Evolutionary conservation across 2,113 vertebrate genomes (phyloP), one percentile per base, ranked within the genome.

Genomic region (Melanerpes formicivorus): DNA sequence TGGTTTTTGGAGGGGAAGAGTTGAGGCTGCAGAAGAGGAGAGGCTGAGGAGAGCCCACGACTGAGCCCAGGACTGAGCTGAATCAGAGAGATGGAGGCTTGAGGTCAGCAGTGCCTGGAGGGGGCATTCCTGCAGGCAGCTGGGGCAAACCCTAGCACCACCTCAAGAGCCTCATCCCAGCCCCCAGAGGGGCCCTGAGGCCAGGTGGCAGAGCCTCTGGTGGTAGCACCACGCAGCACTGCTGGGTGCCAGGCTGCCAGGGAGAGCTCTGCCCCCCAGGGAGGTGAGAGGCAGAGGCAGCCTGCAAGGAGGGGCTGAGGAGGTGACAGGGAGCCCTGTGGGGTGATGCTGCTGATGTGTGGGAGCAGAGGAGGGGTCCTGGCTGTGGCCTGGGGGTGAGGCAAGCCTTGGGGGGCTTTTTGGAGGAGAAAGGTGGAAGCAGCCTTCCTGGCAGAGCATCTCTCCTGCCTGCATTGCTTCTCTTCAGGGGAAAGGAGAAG

Each of bases 401-500:
- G 23, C 37, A 85, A 67, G 32, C 21, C 30, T 14, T 44, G 42
- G 13, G 42, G 75, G 18, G 18, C 30, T 79, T 90, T 67, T 60
- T 2, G 18, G 76, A 88, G 34, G 46, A 65, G 66, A 59, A 75
- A 88, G 55, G 44, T 85, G 16, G 42, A 92, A 84, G n/a, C 3
- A 0, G 19, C 30, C 9, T 79, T 92, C 50, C 29, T 37, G 60
- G 75, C 55, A 82, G 32, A 67, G 13, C 14, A 44, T 63, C 54
- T 23, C 8, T 93, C 60, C 34, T 29, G 60, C 66, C 44, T 70
- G n/a, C 2, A 5, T 1, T 0, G 26, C 30, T 93, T 95, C 87
- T 73, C 60, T 80, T 60, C 21, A 91, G 52, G 9, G 87, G 63
- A 95, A 96, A 89, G 59, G 63, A 93, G 95, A 95, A 96, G 87